phyloP scores from a whole-genome alignment of 2,113 vertebrate genomes.

The Tylochromis polylepis region DNA sequence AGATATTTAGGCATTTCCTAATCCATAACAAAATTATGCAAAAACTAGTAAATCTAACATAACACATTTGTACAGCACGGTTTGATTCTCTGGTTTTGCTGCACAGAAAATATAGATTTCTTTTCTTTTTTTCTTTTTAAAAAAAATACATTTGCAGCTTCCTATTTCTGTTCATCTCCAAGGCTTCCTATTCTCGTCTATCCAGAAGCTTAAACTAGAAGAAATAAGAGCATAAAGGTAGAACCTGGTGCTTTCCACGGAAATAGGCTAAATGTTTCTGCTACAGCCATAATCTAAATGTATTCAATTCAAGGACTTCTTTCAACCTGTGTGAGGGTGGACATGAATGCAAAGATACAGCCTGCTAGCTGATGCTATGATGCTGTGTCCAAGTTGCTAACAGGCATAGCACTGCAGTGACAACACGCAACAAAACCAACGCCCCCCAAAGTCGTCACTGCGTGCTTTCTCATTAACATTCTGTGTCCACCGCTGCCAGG shows the following conservation, averaged over 20 bases:
- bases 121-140: not conserved
- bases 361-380: not conserved
- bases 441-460: not conserved
- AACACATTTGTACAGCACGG: not conserved
- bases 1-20: not conserved
- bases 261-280: constrained; percentile 6
- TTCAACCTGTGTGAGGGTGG: constrained; percentile 35
- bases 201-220: not conserved
- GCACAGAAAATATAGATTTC: not conserved
- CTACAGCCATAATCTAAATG: constrained; percentile 28
- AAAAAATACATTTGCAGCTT: not conserved
- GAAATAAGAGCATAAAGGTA: constrained; percentile 24
- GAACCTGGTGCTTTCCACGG: constrained; percentile 6
- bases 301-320: constrained; percentile 14
- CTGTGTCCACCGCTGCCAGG: constrained; percentile 7
- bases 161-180: not conserved
- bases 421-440: constrained; percentile 12
- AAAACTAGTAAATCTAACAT: not conserved
- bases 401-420: constrained; percentile 37
- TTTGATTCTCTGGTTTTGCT: not conserved
- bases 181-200: not conserved
- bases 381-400: constrained; percentile 15
- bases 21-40: not conserved
- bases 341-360: constrained; percentile 36
- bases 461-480: constrained; percentile 58